Evolutionary conservation across 2,113 vertebrate species (phyloP), one percentile per base, ranked within the genome.

Genomic region (Pollachius pollachius): DNA sequence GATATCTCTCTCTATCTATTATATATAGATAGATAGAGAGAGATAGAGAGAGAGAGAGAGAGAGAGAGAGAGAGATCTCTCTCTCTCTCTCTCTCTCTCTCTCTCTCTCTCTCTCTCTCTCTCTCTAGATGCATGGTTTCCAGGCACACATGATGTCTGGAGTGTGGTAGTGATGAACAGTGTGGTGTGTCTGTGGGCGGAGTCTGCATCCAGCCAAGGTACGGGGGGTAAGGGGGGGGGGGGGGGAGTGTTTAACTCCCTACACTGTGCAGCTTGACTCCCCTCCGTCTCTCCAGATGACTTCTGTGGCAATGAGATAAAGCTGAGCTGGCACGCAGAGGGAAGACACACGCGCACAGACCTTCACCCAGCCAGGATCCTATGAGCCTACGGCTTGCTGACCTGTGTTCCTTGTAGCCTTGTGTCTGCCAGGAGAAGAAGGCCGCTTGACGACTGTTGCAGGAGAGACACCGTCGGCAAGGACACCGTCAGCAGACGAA

Each of bases 201-300:
- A 83, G 90, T 82, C 82, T 66, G 68, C 41, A 48, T 9, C 41
- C 9, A 48, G 41, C 41, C 12, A 48, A 48, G 41, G 41, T 48
- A 48, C 7, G 41, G 41, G 41, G 41, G 79, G 79, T 82, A 78
- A 80, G 83, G 81, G 79, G 64, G 60, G 9, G 37, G 37, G 9
- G 41, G 41, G 71, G 75, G 81, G 81, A 81, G 74, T 80, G 79
- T 87, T 93, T 81, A 89, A 80, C 81, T 93, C 89, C 89, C 79
- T 83, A 88, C 79, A 88, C 79, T 81, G 71, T 78, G 62, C 84
- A 57, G 66, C 80, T 77, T 57, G 79, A 67, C 72, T 73, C 71
- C 75, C 71, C 75, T 82, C 84, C 80, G 76, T 89, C 85, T 81
- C 70, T 27, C 65, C 64, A 68, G 71, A 74, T 70, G 64, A 80